Evolutionary conservation across 2,888 invertebrate species (phyloP), one percentile per base, ranked within the genome.

Genomic region (Neoitamus cyanurus): DNA sequence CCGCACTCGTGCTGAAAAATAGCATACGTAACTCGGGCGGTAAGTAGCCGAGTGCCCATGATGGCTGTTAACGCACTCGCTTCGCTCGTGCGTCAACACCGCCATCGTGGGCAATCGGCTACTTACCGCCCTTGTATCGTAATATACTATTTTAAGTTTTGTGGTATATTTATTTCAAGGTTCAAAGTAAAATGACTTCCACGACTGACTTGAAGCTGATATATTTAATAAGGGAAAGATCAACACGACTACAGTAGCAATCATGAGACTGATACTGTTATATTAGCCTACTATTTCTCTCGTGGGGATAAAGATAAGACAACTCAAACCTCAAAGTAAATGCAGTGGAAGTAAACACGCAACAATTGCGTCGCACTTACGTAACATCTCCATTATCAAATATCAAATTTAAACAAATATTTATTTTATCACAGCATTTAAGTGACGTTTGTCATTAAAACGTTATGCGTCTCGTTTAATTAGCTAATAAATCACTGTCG

Each of bases 391-490:
- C 78, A 20, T n/a, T 58, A 58, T 82, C 34, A 80, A 82, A 69
- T 82, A 69, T 78, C 30, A 78, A 78, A 48, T 78, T 78, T 31
- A 78, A 78, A 82, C 31, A 80, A 85, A 84, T 84, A 82, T 80
- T 80, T 83, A 31, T 48, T 83, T 80, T 85, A 85, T 85, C 85
- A 85, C 85, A 85, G 85, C 85, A 85, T 84, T 85, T 84, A 85
- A 75, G 73, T 85, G 85, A 85, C 83, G 69, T 83, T 82, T 69
- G 69, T 82, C 46, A 78, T 78, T 48, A 46, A 48, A 78, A 78
- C 58, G 78, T 78, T 78, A 78, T 78, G 78, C 78, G 31, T 58
- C 15, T 42, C 28, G 48, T 78, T 42, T 78, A 78, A 78, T 78
- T 78, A 78, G 42, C 78, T 37, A 30, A 78, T 78, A 46, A 75